phyloP scores from a whole-genome alignment of 2,797 vertebrate species.

The Microctenopoma steveboyesi region DNA sequence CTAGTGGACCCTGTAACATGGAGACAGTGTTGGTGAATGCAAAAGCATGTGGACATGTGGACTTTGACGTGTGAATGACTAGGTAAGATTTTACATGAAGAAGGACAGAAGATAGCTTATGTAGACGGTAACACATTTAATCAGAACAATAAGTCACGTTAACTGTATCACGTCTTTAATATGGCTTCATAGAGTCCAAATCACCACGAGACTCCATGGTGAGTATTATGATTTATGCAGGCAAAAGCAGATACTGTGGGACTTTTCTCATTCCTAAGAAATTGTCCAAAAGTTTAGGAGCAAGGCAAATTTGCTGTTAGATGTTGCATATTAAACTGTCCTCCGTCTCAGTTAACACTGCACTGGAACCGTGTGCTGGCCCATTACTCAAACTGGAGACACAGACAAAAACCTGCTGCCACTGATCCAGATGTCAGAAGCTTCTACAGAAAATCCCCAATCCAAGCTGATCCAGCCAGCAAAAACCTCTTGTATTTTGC shows the following conservation, averaged over 20 bases:
- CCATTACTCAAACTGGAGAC: conserved; percentile 82
- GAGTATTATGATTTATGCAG: conserved; percentile 9
- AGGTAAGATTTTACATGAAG: too few species aligned
- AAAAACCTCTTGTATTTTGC: conserved; percentile 67
- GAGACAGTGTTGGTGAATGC: conserved; percentile 21
- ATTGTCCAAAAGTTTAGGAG: conserved; percentile 35
- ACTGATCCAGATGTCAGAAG: conserved; percentile 76
- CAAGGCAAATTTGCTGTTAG: conserved; percentile 49
- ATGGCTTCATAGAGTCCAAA: conserved; percentile 7
- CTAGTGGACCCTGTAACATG: conserved; percentile 44
- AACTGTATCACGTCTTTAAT: conserved; percentile 14
- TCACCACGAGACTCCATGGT: conserved; percentile 1
- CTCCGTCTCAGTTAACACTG: conserved; percentile 38
- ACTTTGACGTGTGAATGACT: conserved; percentile 8
- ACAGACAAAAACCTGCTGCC: conserved; percentile 68
- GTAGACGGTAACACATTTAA: neutral
- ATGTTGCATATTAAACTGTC: conserved; percentile 38
- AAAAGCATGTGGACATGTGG: neutral
- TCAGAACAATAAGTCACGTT: neutral
- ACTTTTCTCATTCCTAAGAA: conserved; percentile 11
- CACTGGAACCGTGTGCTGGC: conserved; percentile 57
- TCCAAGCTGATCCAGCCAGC: conserved; percentile 68
- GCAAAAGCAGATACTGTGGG: conserved; percentile 1
- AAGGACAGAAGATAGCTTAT: too few species aligned
- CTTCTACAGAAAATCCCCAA: conserved; percentile 73